Conservation (phyloP, 2,888 invertebrate genomes). For the Bedellia somnulentella region DNA sequence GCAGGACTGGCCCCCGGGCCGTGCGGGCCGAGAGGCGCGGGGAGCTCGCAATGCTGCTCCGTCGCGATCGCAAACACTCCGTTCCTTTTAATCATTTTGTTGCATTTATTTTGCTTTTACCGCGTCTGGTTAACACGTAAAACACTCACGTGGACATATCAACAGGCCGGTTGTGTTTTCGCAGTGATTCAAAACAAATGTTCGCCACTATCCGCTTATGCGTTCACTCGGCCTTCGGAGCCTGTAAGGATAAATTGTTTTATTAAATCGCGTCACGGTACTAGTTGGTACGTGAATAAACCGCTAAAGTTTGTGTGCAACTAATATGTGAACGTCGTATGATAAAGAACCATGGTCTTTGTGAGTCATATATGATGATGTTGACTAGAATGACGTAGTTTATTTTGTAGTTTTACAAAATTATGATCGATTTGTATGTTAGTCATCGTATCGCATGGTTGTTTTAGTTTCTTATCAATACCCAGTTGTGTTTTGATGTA, state of each 20-base stretch:
- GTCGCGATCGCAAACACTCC: slow-evolving; percentile 39
- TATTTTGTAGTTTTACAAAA: too few relatives aligned
- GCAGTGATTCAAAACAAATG: too few relatives aligned
- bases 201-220: too few relatives aligned
- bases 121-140: slow-evolving; percentile 36
- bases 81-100: slow-evolving; percentile 59
- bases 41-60: slow-evolving; percentile 49
- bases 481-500: too few relatives aligned
- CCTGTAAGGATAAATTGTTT: too few relatives aligned
- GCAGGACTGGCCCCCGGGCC: slow-evolving; percentile 27
- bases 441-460: too few relatives aligned
- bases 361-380: too few relatives aligned
- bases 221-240: too few relatives aligned
- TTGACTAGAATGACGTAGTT: slow-evolving; percentile 21
- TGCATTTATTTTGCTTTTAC: slow-evolving; percentile 48
- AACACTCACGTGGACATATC: slow-evolving; percentile 38
- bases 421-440: too few relatives aligned
- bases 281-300: slow-evolving; percentile 29
- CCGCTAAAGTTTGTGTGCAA: slow-evolving; percentile 36
- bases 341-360: slow-evolving; percentile 55
- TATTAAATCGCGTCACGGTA: too few relatives aligned
- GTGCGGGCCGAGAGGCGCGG: slow-evolving; percentile 37
- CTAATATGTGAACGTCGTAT: slow-evolving; percentile 47
- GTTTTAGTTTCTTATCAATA: too few relatives aligned
- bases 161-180: slow-evolving; percentile 35